Conservation (phyloP, 1,140 invertebrate species). For the Drosophila malerkotliana region DNA sequence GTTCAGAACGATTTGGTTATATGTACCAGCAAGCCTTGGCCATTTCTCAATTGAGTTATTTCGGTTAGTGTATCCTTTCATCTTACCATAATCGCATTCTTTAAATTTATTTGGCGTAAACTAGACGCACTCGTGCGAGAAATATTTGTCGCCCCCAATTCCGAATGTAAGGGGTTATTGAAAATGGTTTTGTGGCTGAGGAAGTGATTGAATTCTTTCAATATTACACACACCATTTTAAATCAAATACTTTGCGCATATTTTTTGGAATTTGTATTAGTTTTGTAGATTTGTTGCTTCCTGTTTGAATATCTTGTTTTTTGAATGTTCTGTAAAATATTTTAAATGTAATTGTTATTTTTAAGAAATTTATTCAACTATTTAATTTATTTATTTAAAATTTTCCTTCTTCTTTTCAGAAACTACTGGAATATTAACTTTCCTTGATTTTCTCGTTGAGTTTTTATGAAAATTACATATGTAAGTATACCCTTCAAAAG, state of each 20-base stretch:
- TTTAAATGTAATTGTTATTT: too few relatives aligned
- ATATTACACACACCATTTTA: not conserved
- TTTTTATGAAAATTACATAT: conserved; percentile 66
- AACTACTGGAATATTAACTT: conserved; percentile 37
- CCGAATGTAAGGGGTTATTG: conserved; percentile 49
- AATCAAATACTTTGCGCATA: not conserved
- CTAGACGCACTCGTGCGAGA: conserved; percentile 52
- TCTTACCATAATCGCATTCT: conserved; percentile 29
- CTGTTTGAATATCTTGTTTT: not conserved
- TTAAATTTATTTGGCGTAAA: conserved; percentile 50
- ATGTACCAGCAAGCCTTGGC: conserved; percentile 25
- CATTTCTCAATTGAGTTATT: conserved; percentile 28
- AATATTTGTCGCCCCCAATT: conserved; percentile 54
- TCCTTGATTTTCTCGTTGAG: conserved; percentile 34
- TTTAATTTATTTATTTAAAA: not conserved
- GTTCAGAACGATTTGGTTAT: conserved; percentile 17
- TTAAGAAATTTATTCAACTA: not conserved
- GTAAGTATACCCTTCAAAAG: conserved; percentile 27
- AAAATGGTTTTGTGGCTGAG: conserved; percentile 17
- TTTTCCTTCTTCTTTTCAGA: conserved; percentile 25
- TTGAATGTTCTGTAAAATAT: not conserved
- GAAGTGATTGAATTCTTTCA: not conserved
- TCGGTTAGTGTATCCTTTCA: conserved; percentile 30
- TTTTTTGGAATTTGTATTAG: not conserved
- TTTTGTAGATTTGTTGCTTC: not conserved